Conservation (phyloP, 2,888 invertebrate genomes). For the Temnothorax ravouxi region DNA sequence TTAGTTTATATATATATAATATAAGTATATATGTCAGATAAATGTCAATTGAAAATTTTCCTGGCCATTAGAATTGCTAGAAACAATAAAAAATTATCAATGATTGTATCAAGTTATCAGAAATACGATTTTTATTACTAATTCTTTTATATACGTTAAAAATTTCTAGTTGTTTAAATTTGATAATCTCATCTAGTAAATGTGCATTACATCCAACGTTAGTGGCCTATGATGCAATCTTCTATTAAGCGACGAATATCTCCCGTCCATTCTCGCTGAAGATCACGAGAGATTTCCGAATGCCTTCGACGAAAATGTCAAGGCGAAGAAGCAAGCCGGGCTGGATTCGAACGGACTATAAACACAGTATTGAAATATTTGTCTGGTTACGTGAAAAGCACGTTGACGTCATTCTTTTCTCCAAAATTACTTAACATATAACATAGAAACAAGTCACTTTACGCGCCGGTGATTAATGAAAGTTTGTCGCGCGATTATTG, state of each 20-base stretch:
- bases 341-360: not conserved
- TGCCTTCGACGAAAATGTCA: constrained; percentile 76
- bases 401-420: constrained; percentile 27
- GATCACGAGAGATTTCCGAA: constrained; percentile 59
- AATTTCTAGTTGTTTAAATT: not conserved
- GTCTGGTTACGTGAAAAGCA: not conserved
- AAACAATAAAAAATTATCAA: not conserved
- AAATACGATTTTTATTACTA: no score
- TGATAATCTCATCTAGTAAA: not conserved
- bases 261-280: constrained; percentile 49
- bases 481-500: not conserved
- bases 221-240: constrained; percentile 68
- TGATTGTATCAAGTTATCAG: no score
- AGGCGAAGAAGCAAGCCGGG: constrained; percentile 68
- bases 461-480: constrained; percentile 5
- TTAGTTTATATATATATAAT: no score
- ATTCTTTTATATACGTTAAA: no score
- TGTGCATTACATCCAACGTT: not conserved
- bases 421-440: not conserved
- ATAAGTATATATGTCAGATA: no score
- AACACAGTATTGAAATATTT: constrained; percentile 1
- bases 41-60: no score
- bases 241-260: constrained; percentile 60
- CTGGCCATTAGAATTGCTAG: no score
- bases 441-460: not conserved